A percentile compares a stretch with the other conserved stretches of the same genome.
These are phyloP conservation scores for Cistogaster globosa DNA, from an alignment of 2,888 invertebrate genomes.

Conservation along the genomic window DNA sequence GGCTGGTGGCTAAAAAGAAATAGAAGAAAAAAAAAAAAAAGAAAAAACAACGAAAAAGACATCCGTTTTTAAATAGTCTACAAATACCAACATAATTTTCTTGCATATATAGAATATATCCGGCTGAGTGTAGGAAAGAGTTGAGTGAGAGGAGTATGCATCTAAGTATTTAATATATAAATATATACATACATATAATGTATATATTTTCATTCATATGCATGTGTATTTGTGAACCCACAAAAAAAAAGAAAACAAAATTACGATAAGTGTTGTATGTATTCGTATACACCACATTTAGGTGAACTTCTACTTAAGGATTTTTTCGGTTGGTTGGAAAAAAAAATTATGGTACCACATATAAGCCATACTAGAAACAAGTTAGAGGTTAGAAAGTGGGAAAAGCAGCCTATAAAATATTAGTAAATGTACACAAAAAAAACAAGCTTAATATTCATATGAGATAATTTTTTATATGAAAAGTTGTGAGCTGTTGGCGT, in stretches of 20 bases:
- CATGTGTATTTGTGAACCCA: neutral
- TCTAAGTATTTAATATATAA: conserved; percentile 3
- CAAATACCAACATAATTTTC: conserved; percentile 30
- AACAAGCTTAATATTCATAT: neutral
- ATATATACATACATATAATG: conserved; percentile 8
- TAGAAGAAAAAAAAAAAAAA: neutral
- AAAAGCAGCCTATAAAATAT: conserved; percentile 17
- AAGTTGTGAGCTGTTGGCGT: neutral
- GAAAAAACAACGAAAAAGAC: conserved; percentile 44
- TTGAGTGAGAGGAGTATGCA: conserved; percentile 43
- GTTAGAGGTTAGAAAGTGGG: conserved; percentile 22
- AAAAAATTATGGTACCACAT: conserved; percentile 37
- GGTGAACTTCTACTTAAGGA: conserved; percentile 47
- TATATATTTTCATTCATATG: neutral
- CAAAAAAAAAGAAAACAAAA: neutral
- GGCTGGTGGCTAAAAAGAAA: conserved; percentile 64
- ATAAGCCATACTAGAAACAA: conserved; percentile 49
- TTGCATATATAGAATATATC: neutral
- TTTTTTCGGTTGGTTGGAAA: conserved; percentile 45
- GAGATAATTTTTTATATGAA: neutral
- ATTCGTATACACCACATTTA: conserved; percentile 60
- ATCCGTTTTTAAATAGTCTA: conserved; percentile 59
- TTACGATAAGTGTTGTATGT: conserved; percentile 47
- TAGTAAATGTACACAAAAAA: neutral
- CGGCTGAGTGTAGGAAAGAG: conserved; percentile 15